A percentile compares a stretch with the other conserved stretches of the same genome.
phyloP scores from a whole-genome alignment of 2,888 invertebrate genomes.

The Poecilobothrus nobilitatus region DNA sequence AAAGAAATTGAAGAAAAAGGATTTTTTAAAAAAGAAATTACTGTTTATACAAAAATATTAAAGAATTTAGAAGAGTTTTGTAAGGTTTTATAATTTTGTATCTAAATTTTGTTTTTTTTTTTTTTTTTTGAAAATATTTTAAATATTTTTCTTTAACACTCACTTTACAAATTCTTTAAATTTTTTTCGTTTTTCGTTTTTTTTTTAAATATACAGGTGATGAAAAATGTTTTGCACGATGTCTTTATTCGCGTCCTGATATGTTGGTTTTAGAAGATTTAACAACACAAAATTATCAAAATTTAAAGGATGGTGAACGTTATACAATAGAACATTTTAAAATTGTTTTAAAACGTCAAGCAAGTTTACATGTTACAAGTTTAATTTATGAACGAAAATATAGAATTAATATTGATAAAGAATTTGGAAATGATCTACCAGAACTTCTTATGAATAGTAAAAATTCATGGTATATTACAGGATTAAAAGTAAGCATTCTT shows the following conservation, averaged over 20 bases:
- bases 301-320: constrained; percentile 10
- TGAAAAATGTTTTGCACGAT: constrained; percentile 17
- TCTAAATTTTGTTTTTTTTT: no score
- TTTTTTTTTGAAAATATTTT: background rate
- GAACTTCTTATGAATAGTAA: constrained; percentile 7
- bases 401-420: constrained; percentile 17
- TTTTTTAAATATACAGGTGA: constrained; percentile 12
- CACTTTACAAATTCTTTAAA: no score
- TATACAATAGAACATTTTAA: constrained; percentile 25
- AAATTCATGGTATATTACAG: constrained; percentile 16
- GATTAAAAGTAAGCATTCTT: constrained; percentile 14
- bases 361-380: constrained; percentile 37
- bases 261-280: constrained; percentile 19
- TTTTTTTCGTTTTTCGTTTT: no score
- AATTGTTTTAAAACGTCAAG: constrained; percentile 32
- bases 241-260: constrained; percentile 15
- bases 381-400: constrained; percentile 33
- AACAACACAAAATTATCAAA: constrained; percentile 10
- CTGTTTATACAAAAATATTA: constrained; percentile 30
- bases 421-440: constrained; percentile 11
- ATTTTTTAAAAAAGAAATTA: constrained; percentile 33
- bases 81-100: constrained; percentile 20
- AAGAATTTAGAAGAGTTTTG: constrained; percentile 33
- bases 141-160: no score
- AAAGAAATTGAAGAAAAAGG: constrained; percentile 33